Evolutionary conservation across 1,140 invertebrate genomes (phyloP).

Genomic region (Cotesia typhae): DNA sequence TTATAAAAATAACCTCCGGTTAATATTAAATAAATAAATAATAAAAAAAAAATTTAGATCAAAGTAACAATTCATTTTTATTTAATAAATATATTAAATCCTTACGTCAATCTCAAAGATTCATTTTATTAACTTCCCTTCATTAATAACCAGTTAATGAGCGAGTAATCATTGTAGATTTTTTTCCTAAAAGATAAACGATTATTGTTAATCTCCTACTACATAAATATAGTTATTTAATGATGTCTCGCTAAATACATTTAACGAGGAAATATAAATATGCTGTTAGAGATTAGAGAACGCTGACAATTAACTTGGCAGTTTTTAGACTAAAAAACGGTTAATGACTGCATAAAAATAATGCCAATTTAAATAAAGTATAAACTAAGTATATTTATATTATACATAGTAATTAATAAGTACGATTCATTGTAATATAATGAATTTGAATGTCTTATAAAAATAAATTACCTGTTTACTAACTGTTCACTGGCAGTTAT

Average conservation of each 20-base stretch:
- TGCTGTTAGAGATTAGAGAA: too few species aligned
- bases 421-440: too few species aligned
- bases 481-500: too few species aligned
- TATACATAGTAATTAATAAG: too few species aligned
- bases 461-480: too few species aligned
- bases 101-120: constrained; percentile 1
- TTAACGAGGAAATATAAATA: too few species aligned
- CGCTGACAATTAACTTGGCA: too few species aligned
- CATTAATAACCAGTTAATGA: constrained; percentile 6
- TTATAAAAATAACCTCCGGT: not conserved
- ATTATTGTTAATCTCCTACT: not conserved
- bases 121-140: not conserved
- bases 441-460: too few species aligned
- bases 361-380: not conserved
- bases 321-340: too few species aligned
- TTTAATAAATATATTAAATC: constrained; percentile 5
- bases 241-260: too few species aligned
- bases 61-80: not conserved
- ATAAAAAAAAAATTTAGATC: not conserved
- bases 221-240: not conserved
- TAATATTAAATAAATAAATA: not conserved
- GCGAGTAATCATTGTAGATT: not conserved
- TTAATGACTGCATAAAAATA: too few species aligned
- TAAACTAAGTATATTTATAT: too few species aligned
- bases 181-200: not conserved